Base-by-base conservation (phyloP, 30 jellyfish, hydroid and myxozoan species). In the Aurelia aurita complex sp. Pacific region DNA sequence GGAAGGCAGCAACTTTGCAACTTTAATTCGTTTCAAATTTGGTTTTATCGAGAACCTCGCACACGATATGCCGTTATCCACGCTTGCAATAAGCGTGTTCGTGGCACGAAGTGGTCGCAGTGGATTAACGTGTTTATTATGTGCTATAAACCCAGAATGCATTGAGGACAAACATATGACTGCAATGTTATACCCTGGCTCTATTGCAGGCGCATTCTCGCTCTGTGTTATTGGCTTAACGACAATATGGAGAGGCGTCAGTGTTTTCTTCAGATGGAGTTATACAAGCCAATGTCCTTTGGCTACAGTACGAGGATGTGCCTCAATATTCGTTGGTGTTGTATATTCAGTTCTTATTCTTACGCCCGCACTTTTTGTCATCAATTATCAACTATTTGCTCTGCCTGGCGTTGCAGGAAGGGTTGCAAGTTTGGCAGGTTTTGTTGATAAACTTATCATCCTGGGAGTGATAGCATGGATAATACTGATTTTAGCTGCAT, bases 261-360 rank as follows among this genome's bases (percentile, higher is more conserved):
- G 75, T 14, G 81, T 84, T 15, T 84, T 84, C 38, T 84, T 84
- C 40, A 78, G 80, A 10, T 84, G 93, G 93, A 84, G 93, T 67
- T 84, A 84, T 64, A 84, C 93, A 60, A 84, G 74, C 16, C 87
- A 84, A 57, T 84, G 93, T 42, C 68, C 93, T 9, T 17, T 65
- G 33, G 93, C 73, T 6, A 43, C 93, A 9, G 52, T 84, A 5
- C 87, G 93, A 23, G 93, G 81, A 42, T 84, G 87, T 73, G 85
- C 83, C 62, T 84, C 93, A 46, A 74, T 84, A 73, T 84, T 73
- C 19, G 86, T 74, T 16, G 93, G 93, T 8, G 18, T 84, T 9
- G 74, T 84, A 3, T 84, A 73, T 66, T 46, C 82, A 1, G 76
- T 84, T n/a, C 29, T 84, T n/a, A 65, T 84, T 6, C 57, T 84